Base-by-base conservation (phyloP, 2,888 invertebrate genomes). In the Metellina segmentata region DNA sequence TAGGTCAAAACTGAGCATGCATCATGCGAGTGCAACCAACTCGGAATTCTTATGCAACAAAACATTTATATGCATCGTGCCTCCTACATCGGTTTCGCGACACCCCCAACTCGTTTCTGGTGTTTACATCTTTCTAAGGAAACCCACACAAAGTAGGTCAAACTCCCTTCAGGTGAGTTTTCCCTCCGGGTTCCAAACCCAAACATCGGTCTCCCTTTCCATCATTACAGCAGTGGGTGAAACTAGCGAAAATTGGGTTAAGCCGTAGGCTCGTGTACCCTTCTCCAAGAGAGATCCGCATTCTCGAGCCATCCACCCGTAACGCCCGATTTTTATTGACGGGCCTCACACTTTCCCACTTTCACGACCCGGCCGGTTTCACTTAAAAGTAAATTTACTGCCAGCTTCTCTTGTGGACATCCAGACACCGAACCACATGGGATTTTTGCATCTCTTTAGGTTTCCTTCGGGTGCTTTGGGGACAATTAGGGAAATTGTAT, bases 261-360 rank as follows among this genome's bases (percentile, higher is more conserved):
- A 81, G 70, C 78, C 78, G 52, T 52, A n/a, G 8, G 52, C 75
- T 19, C 7, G 20, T n/a, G 61, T 51, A 85, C 78, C 85, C 85
- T 61, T 71, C 85, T 72, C 51, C 53, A 19, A 49, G 19, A n/a
- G 48, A 71, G 85, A 86, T 86, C 85, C 85, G 85, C 85, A 86
- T 86, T 77, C 85, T 49, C 13, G 70, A 19, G 8, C 52, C 85
- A 51, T n/a, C 85, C 61, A 78, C n/a, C 78, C 85, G 78, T 86
- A 72, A 78, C 20, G 9, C 48, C 6, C 34, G 19, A 34, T 48
- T 81, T 81, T 81, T 69, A 70, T 70, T 8, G 69, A 70, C 11
- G 11, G 70, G 20, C 53, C 81, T 70, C 49, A 61, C 79, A 79
- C 79, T 79, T 79, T 70, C 49, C 34, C 79, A 79, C 79, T 79